Evolutionary conservation across 1,140 invertebrate species (phyloP), one percentile per base, ranked within the genome.

Genomic region (Cyphomyrmex costatus): DNA sequence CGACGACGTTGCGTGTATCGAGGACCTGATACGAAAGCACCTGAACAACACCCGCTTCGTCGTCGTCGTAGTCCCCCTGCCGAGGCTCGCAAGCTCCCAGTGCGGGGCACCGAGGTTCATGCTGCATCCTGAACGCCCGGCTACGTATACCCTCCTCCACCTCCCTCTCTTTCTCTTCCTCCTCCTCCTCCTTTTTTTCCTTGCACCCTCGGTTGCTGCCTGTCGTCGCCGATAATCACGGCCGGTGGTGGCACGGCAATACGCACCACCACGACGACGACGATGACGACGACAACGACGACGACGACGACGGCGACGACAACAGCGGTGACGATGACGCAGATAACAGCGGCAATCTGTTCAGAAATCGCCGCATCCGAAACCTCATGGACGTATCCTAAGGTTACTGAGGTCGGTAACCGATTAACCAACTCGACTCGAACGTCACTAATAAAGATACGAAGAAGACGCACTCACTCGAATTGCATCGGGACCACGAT

Each of bases 41-140:
- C 86, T 82, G 88, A 70, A 88, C 77, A 79, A 53, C 88, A 87
- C 79, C 53, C 21, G 33, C 56, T 61, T 61, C 74, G 74, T 77
- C 74, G 74, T 77, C 74, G 83, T 78, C 76, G 77, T 79, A 66
- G 77, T 86, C 88, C 92, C 93, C 93, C 94, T 94, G 93, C 91
- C 92, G 92, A 94, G 92, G 91, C 93, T 94, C 92, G 89, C 92
- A 88, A 93, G 92, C 93, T 94, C 92, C 93, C 92, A 93, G 79
- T 92, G 92, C 93, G 92, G 92, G 93, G 85, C 91, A 92, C 93
- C 91, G 94, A 91, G 93, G 94, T 93, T 95, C 95, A 95, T 95
- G 93, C 94, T 95, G 94, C 95, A 95, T 95, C 92, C 94, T 95
- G 93, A 89, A 92, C 93, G 66, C 87, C 90, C 91, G 88, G 89